Conservation (phyloP, 1,140 invertebrate genomes). For the Drosophila leontia region DNA sequence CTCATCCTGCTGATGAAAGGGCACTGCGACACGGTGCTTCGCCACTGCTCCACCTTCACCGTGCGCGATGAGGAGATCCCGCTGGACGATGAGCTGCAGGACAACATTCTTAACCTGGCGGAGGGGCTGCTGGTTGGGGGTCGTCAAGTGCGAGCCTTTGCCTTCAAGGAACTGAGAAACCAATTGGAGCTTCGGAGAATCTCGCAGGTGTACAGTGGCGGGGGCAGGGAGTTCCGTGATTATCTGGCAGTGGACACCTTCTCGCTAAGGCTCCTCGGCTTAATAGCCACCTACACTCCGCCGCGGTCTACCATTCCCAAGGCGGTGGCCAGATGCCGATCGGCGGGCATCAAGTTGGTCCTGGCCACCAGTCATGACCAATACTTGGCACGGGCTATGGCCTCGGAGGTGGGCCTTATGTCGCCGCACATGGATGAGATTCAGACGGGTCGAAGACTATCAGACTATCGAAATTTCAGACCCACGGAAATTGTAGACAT, state of each 20-base stretch:
- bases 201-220: not conserved
- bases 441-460: not conserved
- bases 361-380: conserved; percentile 12
- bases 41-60: conserved; percentile 26
- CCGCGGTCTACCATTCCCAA: conserved; percentile 13
- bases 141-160: conserved; percentile 38
- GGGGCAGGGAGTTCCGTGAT: not conserved
- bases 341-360: conserved; percentile 60
- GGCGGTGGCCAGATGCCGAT: conserved; percentile 34
- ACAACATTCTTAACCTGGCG: not conserved
- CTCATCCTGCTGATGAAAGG: conserved; percentile 55
- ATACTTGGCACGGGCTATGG: conserved; percentile 21
- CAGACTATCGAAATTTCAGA: not conserved
- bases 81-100: conserved; percentile 2
- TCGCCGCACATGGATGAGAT: not conserved
- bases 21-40: conserved; percentile 16
- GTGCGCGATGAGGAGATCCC: not conserved
- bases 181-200: conserved; percentile 11
- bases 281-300: conserved; percentile 45
- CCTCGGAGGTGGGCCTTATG: conserved; percentile 48
- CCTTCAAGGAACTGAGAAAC: conserved; percentile 27
- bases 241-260: conserved; percentile 24
- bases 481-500: conserved; percentile 38
- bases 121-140: conserved; percentile 16
- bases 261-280: conserved; percentile 44